Percentiles rank a stretch among this genome's conserved stretches.
phyloP scores from a whole-genome alignment of 2,113 vertebrate genomes.

The Blennius ocellaris region DNA sequence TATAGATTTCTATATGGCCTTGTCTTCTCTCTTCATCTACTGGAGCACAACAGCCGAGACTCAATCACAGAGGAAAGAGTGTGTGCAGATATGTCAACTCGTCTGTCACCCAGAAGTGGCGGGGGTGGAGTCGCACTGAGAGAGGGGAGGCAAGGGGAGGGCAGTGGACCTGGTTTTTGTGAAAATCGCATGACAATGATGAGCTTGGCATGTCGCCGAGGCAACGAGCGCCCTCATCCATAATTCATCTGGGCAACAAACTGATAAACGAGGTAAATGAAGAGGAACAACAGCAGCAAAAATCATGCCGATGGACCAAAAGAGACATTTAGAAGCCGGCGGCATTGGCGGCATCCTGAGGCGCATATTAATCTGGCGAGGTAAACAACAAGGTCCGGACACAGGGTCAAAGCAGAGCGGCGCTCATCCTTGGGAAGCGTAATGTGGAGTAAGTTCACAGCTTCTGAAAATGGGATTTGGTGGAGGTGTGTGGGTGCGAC shows the following conservation, averaged over 20 bases:
- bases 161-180: slow-evolving; percentile 38
- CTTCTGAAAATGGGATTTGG: slow-evolving; percentile 1
- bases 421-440: slow-evolving; percentile 38
- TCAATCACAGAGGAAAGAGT: slow-evolving; percentile 52
- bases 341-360: slow-evolving; percentile 38
- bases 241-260: slow-evolving; percentile 78
- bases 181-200: slow-evolving; percentile 53
- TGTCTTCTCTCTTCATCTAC: slow-evolving; percentile 45
- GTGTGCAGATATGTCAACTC: slow-evolving; percentile 34
- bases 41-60: slow-evolving; percentile 39
- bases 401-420: slow-evolving; percentile 54
- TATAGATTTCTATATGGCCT: slow-evolving; percentile 31
- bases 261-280: slow-evolving; percentile 80
- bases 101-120: slow-evolving; percentile 58
- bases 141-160: not conserved
- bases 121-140: slow-evolving; percentile 25
- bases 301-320: slow-evolving; percentile 49
- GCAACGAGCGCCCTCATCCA: slow-evolving; percentile 73
- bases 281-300: slow-evolving; percentile 68
- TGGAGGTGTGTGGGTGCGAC: slow-evolving; percentile 3
- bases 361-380: slow-evolving; percentile 58
- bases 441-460: slow-evolving; percentile 17
- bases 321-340: slow-evolving; percentile 61
- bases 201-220: slow-evolving; percentile 66
- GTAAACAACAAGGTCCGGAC: slow-evolving; percentile 56